Percentiles rank a stretch among this genome's conserved stretches.
These are phyloP conservation scores for Planiliza haematocheilus DNA, from an alignment of 2,113 vertebrate genomes.

Conservation along the genomic window DNA sequence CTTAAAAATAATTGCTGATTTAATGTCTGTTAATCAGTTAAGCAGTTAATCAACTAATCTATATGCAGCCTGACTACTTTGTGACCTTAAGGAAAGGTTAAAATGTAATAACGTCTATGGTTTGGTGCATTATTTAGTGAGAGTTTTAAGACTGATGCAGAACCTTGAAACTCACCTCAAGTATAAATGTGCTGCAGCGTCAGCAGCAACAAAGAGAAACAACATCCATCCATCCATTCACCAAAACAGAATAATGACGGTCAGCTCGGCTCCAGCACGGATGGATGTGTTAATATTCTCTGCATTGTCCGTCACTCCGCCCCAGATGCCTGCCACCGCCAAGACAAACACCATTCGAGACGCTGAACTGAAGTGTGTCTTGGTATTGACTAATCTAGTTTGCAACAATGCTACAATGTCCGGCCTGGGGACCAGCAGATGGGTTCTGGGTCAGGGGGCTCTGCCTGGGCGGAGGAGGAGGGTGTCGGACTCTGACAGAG, in stretches of 20 bases:
- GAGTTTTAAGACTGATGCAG: neutral
- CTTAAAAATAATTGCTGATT: no score
- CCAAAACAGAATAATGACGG: neutral
- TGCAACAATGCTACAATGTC: slow-evolving; percentile 58
- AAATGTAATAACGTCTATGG: no score
- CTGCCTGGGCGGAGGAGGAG: slow-evolving; percentile 38
- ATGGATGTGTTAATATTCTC: slow-evolving; percentile 41
- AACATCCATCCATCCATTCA: neutral
- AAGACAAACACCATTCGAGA: slow-evolving; percentile 29
- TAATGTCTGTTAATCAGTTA: neutral
- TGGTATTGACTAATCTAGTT: slow-evolving; percentile 57
- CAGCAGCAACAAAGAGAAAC: neutral
- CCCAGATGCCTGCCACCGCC: slow-evolving; percentile 52
- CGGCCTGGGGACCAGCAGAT: slow-evolving; percentile 73
- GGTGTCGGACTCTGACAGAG: slow-evolving; percentile 45
- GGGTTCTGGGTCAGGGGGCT: slow-evolving; percentile 60
- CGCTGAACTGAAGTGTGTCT: slow-evolving; percentile 65
- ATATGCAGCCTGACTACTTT: no score
- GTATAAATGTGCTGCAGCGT: neutral
- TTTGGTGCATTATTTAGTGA: no score
- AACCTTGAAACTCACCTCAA: neutral
- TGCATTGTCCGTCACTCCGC: slow-evolving; percentile 36
- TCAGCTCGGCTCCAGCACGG: slow-evolving; percentile 5
- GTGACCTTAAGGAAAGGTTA: no score
- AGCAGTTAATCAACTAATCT: neutral